Percentiles rank a stretch among this genome's conserved stretches.
Evolutionary conservation across 2,113 vertebrate species (phyloP).

Genomic region (Cynocephalus volans): DNA sequence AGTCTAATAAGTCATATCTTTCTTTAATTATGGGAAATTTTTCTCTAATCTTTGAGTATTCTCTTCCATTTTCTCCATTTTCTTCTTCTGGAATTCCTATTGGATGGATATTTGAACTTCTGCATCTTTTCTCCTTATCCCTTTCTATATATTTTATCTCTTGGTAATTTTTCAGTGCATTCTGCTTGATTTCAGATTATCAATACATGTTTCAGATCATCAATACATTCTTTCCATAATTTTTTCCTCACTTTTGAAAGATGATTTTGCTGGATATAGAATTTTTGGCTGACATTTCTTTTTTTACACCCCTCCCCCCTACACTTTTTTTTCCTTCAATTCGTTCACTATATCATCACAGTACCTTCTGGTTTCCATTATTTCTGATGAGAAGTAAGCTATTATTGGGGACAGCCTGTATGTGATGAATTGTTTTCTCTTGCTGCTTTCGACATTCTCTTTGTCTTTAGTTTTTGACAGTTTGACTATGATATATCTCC

Average conservation of each 20-base stretch:
- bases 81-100: background rate
- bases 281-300: background rate
- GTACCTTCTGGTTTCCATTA: background rate
- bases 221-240: background rate
- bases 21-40: background rate
- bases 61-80: background rate
- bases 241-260: constrained; percentile 1
- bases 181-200: background rate
- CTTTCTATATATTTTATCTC: background rate
- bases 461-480: background rate
- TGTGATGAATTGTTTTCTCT: background rate
- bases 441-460: background rate
- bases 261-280: background rate
- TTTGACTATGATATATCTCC: background rate
- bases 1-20: background rate
- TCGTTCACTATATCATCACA: background rate
- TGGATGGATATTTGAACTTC: background rate
- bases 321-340: background rate
- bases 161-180: background rate
- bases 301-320: too few relatives aligned
- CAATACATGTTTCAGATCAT: background rate
- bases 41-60: background rate
- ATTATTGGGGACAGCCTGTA: background rate
- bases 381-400: background rate
- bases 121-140: background rate